Percentiles rank a stretch among this genome's conserved stretches.
These are phyloP conservation scores for Marmota flaviventris DNA, from an alignment of 2,113 vertebrate genomes.

Conservation along the genomic window DNA sequence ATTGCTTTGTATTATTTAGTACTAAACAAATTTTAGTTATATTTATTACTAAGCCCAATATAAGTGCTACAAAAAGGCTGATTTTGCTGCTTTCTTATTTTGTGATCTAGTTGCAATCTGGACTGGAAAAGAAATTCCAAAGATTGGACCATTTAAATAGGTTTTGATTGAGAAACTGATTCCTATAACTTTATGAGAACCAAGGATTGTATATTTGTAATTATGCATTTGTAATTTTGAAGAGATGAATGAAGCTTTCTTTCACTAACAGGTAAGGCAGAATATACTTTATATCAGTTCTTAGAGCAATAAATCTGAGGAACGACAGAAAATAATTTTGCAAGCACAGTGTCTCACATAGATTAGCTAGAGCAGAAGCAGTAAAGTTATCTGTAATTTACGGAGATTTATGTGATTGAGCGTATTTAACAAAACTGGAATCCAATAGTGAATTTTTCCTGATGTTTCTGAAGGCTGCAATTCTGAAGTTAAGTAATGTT, in stretches of 20 bases:
- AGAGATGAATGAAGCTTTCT: not conserved
- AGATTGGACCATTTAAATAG: not conserved
- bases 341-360: not conserved
- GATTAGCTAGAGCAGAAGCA: not conserved
- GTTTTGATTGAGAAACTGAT: constrained; percentile 23
- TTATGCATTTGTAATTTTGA: constrained; percentile 34
- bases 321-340: not conserved
- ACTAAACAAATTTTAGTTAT: not conserved
- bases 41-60: constrained; percentile 9
- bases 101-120: not conserved
- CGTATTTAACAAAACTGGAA: constrained; percentile 32
- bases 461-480: not conserved
- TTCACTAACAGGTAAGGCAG: not conserved
- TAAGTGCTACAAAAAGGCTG: not conserved
- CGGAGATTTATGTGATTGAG: not conserved
- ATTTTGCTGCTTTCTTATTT: not conserved
- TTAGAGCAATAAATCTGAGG: not conserved
- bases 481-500: not conserved
- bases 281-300: not conserved
- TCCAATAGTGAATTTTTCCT: not conserved
- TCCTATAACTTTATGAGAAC: not conserved
- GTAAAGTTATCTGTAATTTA: constrained; percentile 1
- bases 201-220: not conserved
- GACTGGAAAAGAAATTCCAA: not conserved
- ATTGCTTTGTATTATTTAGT: not conserved